Conservation (phyloP, 2,888 invertebrate genomes). For the Cephalotes varians region DNA sequence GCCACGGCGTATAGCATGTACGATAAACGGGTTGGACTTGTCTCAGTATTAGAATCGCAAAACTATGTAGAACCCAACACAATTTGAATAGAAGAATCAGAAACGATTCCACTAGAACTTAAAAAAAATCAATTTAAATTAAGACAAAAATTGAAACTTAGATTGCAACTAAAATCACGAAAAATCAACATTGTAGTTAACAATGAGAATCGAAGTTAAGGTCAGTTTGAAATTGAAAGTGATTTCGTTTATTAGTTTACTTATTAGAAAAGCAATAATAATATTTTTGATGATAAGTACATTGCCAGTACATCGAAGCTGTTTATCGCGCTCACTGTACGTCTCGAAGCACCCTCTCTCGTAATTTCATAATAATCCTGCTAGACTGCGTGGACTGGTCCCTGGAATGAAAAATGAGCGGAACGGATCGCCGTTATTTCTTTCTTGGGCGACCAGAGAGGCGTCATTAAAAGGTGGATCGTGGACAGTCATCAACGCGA, state of each 20-base stretch:
- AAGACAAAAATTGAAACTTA: background rate
- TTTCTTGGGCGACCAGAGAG: conserved; percentile 49
- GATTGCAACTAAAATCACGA: background rate
- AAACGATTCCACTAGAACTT: background rate
- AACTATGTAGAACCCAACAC: background rate
- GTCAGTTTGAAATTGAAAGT: background rate
- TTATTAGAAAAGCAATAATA: background rate
- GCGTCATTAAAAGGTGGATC: conserved; percentile 69
- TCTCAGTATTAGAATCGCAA: background rate
- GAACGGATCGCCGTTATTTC: conserved; percentile 67
- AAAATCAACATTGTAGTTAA: background rate
- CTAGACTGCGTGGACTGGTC: conserved; percentile 70
- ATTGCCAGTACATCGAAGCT: background rate
- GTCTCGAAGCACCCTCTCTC: conserved; percentile 54
- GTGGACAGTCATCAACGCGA: conserved; percentile 58
- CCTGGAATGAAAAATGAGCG: conserved; percentile 69
- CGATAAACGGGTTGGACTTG: conserved; percentile 23
- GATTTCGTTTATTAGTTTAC: background rate
- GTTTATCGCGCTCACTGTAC: conserved; percentile 52
- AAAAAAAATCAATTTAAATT: background rate
- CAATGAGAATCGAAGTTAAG: background rate
- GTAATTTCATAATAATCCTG: conserved; percentile 71
- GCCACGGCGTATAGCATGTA: conserved; percentile 45
- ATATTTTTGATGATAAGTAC: background rate
- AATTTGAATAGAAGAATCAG: background rate